Evolutionary conservation across 2,888 invertebrate species (phyloP).

Genomic region (Coleophora deauratella): DNA sequence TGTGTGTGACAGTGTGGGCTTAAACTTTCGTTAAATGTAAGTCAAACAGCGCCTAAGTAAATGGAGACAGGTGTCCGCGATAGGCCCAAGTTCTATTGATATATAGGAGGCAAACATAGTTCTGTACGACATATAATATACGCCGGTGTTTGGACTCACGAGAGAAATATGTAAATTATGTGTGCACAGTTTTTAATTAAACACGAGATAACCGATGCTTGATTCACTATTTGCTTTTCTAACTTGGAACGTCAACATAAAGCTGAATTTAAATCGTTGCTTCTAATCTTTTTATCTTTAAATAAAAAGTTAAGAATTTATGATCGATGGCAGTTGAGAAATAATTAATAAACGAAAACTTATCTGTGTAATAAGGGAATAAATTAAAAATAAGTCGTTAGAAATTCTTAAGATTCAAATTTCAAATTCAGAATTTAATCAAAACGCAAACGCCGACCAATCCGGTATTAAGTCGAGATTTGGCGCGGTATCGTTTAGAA

Average conservation of each 20-base stretch:
- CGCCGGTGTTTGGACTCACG: constrained; percentile 33
- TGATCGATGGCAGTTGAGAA: no score
- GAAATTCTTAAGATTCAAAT: constrained; percentile 3
- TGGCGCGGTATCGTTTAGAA: constrained; percentile 53
- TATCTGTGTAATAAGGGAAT: no score
- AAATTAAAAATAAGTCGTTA: no score
- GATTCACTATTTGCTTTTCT: constrained; percentile 55
- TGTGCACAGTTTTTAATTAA: constrained; percentile 62
- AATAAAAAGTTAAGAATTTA: no score
- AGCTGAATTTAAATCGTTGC: background rate
- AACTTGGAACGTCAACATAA: constrained; percentile 40
- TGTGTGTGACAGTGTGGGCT: constrained; percentile 57
- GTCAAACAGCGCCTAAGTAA: constrained; percentile 67
- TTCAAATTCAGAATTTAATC: constrained; percentile 21
- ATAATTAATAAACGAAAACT: no score
- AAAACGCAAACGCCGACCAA: constrained; percentile 31
- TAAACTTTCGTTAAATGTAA: constrained; percentile 68
- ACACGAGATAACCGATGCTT: constrained; percentile 56
- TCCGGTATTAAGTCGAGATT: constrained; percentile 49
- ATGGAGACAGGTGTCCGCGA: constrained; percentile 68
- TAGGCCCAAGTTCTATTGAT: constrained; percentile 47
- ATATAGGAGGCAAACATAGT: constrained; percentile 45
- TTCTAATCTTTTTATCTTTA: no score
- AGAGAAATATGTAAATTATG: constrained; percentile 58
- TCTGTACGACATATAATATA: constrained; percentile 26